Conservation (phyloP, 30 jellyfish, hydroid and myxozoan species). For the Aurelia coerulea region DNA sequence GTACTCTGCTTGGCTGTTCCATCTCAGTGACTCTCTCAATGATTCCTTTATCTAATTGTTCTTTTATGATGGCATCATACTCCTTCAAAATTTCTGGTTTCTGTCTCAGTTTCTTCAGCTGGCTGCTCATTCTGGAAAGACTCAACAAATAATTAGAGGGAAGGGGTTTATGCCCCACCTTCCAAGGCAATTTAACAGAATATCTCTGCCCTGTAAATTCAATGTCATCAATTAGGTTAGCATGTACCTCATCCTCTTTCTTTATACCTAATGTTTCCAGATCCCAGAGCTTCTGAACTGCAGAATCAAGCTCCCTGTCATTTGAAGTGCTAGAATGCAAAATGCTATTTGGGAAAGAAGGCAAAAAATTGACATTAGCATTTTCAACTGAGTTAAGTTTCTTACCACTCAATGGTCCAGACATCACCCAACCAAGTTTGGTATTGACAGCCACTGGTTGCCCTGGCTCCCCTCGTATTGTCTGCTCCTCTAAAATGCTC, state of each 20-base stretch:
- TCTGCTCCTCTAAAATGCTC: too few relatives aligned
- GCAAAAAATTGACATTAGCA: neutral
- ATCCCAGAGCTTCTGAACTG: conserved; percentile 49
- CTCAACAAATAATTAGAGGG: conserved; percentile 38
- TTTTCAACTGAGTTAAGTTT: conserved; percentile 17
- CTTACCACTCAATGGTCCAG: conserved; percentile 15
- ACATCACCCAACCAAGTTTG: conserved; percentile 35
- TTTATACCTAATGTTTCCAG: conserved; percentile 60
- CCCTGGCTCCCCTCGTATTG: too few relatives aligned
- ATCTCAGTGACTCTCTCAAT: too few relatives aligned
- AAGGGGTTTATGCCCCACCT: conserved; percentile 64
- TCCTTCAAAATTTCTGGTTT: conserved; percentile 37
- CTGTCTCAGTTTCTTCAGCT: conserved; percentile 50
- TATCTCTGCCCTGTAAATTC: conserved; percentile 54
- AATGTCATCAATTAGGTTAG: conserved; percentile 37
- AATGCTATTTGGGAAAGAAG: too few relatives aligned
- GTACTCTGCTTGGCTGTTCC: too few relatives aligned
- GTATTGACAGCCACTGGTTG: conserved; percentile 48
- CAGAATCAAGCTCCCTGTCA: conserved; percentile 9
- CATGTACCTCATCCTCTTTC: conserved; percentile 49
- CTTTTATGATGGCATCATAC: conserved; percentile 37
- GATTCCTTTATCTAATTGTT: conserved; percentile 46
- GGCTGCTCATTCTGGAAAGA: conserved; percentile 36
- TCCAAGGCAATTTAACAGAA: conserved; percentile 71
- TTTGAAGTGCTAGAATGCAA: too few relatives aligned